Conservation (phyloP, 2,113 vertebrate species). For the Rhynchomys soricoides region DNA sequence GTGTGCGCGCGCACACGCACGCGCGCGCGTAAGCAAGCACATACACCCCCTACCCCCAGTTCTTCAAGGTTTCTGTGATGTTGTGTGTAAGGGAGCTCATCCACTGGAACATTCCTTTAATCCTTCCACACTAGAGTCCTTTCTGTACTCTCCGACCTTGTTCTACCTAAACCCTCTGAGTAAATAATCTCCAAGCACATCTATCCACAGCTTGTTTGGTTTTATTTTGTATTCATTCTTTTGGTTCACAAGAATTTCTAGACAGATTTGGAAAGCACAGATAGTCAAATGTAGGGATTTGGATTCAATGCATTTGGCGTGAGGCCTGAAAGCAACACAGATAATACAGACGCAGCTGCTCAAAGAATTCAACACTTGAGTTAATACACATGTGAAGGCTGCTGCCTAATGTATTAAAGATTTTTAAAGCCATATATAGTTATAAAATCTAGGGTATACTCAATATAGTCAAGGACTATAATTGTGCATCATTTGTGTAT, state of each 20-base stretch:
- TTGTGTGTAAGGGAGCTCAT: neutral
- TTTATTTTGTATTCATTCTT: neutral
- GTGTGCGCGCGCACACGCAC: neutral
- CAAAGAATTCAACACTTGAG: slow-evolving; percentile 2
- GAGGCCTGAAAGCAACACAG: neutral
- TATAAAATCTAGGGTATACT: neutral
- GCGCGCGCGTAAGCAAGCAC: neutral
- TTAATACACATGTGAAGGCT: neutral
- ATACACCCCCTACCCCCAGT: neutral
- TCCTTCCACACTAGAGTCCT: neutral
- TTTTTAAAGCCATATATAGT: neutral
- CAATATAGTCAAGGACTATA: neutral
- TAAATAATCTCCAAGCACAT: neutral
- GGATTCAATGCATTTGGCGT: neutral
- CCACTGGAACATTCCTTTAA: neutral
- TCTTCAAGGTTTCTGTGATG: neutral
- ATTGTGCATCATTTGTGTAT: neutral
- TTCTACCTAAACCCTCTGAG: neutral
- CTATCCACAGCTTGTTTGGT: neutral
- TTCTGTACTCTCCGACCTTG: neutral
- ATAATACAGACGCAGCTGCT: neutral
- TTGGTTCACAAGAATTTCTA: neutral
- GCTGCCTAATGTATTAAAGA: neutral
- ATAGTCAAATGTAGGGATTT: neutral
- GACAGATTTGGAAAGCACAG: slow-evolving; percentile 9